Evolutionary conservation across 2,113 vertebrate species (phyloP).

Genomic region (Xerus inauris): DNA sequence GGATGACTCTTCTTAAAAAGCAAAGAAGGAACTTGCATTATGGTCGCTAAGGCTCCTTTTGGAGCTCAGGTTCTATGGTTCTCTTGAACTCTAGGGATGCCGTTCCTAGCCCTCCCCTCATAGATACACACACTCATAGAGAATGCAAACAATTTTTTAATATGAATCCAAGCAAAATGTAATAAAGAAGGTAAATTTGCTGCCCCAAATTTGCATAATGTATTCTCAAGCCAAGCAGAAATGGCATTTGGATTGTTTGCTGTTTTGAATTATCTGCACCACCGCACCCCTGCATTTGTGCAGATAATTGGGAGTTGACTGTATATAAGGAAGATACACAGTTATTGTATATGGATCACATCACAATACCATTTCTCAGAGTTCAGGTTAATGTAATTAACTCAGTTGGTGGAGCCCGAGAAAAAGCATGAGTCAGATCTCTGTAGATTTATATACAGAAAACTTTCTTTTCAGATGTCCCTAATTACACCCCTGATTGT

Average conservation of each 20-base stretch:
- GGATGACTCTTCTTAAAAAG: background rate
- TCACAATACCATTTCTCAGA: background rate
- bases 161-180: slow-evolving; percentile 79
- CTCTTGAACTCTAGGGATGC: slow-evolving; percentile 28
- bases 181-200: slow-evolving; percentile 83
- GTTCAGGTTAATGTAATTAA: slow-evolving; percentile 20
- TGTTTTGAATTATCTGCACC: slow-evolving; percentile 78
- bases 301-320: slow-evolving; percentile 69
- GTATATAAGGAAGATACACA: background rate
- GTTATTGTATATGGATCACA: background rate
- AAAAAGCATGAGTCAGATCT: background rate
- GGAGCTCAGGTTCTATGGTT: slow-evolving; percentile 13
- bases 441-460: background rate
- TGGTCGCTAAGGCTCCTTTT: background rate
- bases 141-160: slow-evolving; percentile 75
- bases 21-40: background rate
- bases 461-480: background rate
- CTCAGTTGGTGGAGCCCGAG: background rate
- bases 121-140: background rate
- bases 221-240: slow-evolving; percentile 80
- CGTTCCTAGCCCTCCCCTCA: background rate
- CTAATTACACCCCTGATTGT: background rate
- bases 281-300: slow-evolving; percentile 57
- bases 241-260: slow-evolving; percentile 75
- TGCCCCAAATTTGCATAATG: slow-evolving; percentile 79